Base-by-base conservation (phyloP, 2,797 vertebrate genomes). In the Galagoides demidoff region DNA sequence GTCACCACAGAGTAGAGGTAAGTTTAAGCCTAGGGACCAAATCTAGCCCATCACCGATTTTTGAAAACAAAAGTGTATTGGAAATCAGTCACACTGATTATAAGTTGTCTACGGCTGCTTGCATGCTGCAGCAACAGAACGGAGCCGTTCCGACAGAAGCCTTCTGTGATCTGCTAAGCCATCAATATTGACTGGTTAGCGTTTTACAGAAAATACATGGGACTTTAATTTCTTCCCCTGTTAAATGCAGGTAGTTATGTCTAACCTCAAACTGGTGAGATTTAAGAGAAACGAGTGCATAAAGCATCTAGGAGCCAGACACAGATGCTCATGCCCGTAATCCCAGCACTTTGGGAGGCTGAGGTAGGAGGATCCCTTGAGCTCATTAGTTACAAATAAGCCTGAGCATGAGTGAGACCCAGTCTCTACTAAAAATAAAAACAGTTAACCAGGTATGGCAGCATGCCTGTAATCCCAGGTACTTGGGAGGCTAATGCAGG, bases 1-100 rank as follows among this genome's bases (percentile, higher is more conserved):
- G n/a, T 83, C 49, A 85, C 23, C 70, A 22, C 17, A 71, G 31
- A 57, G 29, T 22, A 73, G 37, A 70, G 25, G 34, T 57, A 1
- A 13, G 45, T 12, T 49, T 73, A 55, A 82, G 52, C 4, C 11
- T 34, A 29, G n/a, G 49, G 55, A 52, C 45, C 52, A 78, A 91
- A 93, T 83, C 27, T 3, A 16, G 16, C 23, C 34, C 37, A 66
- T 8, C 3, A 9, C 2, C 27, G 76, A 4, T 20, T 64, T 90
- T 95, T 86, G 23, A 91, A 92, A 85, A 63, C 7, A 68, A 34
- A 92, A 70, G 14, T 86, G 34, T 89, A 78, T 52, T 68, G 20
- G 74, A 89, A 93, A 49, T 74, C 3, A 37, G 57, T 16, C 37
- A 79, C 3, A 22, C 0, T 3, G 43, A 4, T 78, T 68, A 52